A percentile compares a stretch with the other conserved stretches of the same genome.
phyloP scores from a whole-genome alignment of 2,888 invertebrate species.

The Leptinotarsa haldemani region DNA sequence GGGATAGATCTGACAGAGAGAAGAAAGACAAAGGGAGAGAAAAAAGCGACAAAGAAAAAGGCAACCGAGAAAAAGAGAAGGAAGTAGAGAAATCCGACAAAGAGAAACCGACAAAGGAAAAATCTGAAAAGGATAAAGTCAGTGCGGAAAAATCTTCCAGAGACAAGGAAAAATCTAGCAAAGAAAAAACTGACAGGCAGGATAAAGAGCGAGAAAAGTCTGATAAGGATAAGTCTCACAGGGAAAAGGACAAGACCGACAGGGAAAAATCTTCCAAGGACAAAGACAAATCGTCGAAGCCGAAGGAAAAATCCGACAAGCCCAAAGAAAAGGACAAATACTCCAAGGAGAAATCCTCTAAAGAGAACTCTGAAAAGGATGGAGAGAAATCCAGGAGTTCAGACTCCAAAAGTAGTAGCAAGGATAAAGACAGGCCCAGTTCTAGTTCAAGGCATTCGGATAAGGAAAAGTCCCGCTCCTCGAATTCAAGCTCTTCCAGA shows the following conservation, averaged over 20 bases:
- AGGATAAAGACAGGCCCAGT: constrained; percentile 23
- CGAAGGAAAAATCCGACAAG: constrained; percentile 54
- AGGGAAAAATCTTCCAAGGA: constrained; percentile 47
- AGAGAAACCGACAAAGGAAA: constrained; percentile 29
- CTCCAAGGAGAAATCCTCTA: constrained; percentile 56
- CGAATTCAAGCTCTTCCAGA: constrained; percentile 49
- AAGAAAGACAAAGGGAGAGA: constrained; percentile 22
- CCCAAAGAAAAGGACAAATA: constrained; percentile 49
- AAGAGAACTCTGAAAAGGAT: constrained; percentile 54
- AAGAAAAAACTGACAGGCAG: constrained; percentile 38
- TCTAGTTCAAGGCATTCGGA: constrained; percentile 40
- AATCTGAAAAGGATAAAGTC: constrained; percentile 52
- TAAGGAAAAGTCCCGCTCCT: constrained; percentile 47
- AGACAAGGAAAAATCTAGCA: constrained; percentile 49
- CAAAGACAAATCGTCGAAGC: constrained; percentile 41
- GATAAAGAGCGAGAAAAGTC: constrained; percentile 50
- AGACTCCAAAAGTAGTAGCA: constrained; percentile 18
- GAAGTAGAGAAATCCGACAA: constrained; percentile 51
- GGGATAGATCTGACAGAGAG: constrained; percentile 30
- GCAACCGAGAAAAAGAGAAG: constrained; percentile 49
- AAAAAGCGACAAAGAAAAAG: constrained; percentile 62
- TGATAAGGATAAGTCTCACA: constrained; percentile 29
- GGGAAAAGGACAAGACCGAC: constrained; percentile 51
- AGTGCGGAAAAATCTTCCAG: constrained; percentile 56
- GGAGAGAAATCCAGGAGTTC: constrained; percentile 36